Evolutionary conservation across 2,113 vertebrate genomes (phyloP), one percentile per base, ranked within the genome.

Genomic region (Urocynchramus pylzowi): DNA sequence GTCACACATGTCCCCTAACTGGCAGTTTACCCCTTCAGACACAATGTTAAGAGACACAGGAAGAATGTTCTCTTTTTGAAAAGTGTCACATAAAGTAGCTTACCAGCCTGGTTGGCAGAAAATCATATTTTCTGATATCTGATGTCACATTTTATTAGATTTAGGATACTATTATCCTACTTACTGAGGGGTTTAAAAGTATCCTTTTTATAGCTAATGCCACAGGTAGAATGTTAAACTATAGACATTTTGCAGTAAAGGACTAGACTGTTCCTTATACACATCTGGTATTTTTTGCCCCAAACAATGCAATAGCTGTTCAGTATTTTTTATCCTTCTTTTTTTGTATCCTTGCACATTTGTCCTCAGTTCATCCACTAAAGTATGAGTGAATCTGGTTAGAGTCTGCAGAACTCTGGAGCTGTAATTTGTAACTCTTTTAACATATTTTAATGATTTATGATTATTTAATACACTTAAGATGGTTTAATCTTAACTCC

Each of bases 51-150:
- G 97, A 98, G 98, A 98, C 97, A 97, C 81, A 95, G 76, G 91
- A 97, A 98, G 97, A 98, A 98, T 98, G 98, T 98, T 98, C 98
- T 98, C 97, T 98, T 98, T 98, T 98, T 97, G 97, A 97, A 89
- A 97, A 92, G 97, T 91, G 92, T 98, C 98, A 98, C 95, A 95
- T 96, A 90, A 97, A 97, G 95, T 97, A 97, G 93, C 93, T 95
- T 93, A 96, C 90, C 93, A 93, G 94, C 95, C 89, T 91, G 71
- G 82, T 95, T 97, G 97, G 95, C 96, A 97, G 96, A 98, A 97
- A 97, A 97, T 97, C 97, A 97, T 97, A 96, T 98, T 97, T 97
- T 97, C 94, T 96, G 97, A 96, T 96, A 93, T 95, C 87, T 97
- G 50, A 79, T 97, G 97, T 98, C 97, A 97, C 97, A 97, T 98